Evolutionary conservation across 2,113 vertebrate species (phyloP).

Genomic region (Cyprinodon tularosa): DNA sequence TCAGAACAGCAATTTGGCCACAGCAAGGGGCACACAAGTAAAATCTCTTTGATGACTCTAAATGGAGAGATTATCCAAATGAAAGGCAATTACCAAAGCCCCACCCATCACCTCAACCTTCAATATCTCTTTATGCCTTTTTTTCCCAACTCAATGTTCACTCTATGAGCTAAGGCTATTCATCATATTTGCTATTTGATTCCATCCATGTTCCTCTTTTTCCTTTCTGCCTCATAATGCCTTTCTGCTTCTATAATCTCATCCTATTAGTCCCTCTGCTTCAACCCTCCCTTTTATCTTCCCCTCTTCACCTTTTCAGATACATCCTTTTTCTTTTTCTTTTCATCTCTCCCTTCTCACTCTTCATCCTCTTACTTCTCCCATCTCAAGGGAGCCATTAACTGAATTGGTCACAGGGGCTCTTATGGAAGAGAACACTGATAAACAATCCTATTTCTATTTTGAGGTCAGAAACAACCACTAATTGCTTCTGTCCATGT

Average conservation of each 20-base stretch:
- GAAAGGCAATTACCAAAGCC: slow-evolving; percentile 72
- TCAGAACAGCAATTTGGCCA: slow-evolving; percentile 64
- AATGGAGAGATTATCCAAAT: slow-evolving; percentile 75
- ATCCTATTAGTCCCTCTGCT: slow-evolving; percentile 37
- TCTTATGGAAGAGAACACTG: slow-evolving; percentile 28
- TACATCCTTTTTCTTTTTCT: slow-evolving; percentile 1
- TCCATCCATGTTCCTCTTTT: slow-evolving; percentile 46
- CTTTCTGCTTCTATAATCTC: slow-evolving; percentile 27
- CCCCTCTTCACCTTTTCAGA: slow-evolving; percentile 36
- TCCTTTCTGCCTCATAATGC: slow-evolving; percentile 16
- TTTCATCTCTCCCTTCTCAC: slow-evolving; percentile 7
- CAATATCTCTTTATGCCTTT: slow-evolving; percentile 37
- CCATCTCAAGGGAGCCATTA: slow-evolving; percentile 39
- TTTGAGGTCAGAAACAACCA: slow-evolving; percentile 46
- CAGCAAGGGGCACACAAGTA: slow-evolving; percentile 61
- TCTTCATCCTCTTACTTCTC: slow-evolving; percentile 12
- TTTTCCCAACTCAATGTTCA: slow-evolving; percentile 3
- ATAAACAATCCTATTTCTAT: slow-evolving; percentile 49
- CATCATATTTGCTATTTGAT: slow-evolving; percentile 56
- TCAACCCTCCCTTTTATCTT: slow-evolving; percentile 34
- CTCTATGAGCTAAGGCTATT: slow-evolving; percentile 48
- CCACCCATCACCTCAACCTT: slow-evolving; percentile 49
- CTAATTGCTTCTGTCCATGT: slow-evolving; percentile 29
- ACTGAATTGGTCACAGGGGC: slow-evolving; percentile 41
- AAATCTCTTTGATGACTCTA: slow-evolving; percentile 72